Evolutionary conservation across 1,140 invertebrate genomes (phyloP).

Genomic region (Drosophila persimilis): DNA sequence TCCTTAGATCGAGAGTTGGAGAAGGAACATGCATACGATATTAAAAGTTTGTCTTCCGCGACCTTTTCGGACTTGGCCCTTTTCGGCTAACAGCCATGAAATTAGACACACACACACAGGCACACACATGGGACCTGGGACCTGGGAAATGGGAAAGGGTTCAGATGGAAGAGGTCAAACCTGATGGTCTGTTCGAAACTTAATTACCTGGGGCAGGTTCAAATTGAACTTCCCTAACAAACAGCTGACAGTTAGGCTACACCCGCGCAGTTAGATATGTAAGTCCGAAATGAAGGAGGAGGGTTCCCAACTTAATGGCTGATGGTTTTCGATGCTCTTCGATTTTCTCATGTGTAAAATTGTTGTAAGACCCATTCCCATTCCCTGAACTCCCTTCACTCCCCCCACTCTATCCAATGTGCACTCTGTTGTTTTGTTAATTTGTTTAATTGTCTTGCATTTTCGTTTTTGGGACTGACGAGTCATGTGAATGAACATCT

Average conservation of each 20-base stretch:
- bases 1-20: conserved; percentile 20
- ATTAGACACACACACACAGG: conserved; percentile 64
- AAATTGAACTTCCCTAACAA: conserved; percentile 65
- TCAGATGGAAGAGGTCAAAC: conserved; percentile 53
- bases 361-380: conserved; percentile 30
- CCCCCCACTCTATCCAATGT: neutral
- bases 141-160: conserved; percentile 70
- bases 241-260: conserved; percentile 76
- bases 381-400: neutral
- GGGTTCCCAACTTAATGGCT: conserved; percentile 52
- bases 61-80: conserved; percentile 71
- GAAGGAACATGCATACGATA: conserved; percentile 51
- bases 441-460: conserved; percentile 79
- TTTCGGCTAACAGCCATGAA: conserved; percentile 75
- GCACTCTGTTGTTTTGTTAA: conserved; percentile 62
- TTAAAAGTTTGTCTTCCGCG: conserved; percentile 70
- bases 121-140: conserved; percentile 67
- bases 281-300: conserved; percentile 20
- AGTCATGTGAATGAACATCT: conserved; percentile 78
- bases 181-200: conserved; percentile 71
- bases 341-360: conserved; percentile 81
- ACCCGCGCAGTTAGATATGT: conserved; percentile 64
- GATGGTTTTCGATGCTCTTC: conserved; percentile 72
- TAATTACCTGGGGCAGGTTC: conserved; percentile 71
- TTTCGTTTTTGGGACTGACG: conserved; percentile 48